Conservation (phyloP, 2,113 vertebrate genomes). For the Spea bombifrons region DNA sequence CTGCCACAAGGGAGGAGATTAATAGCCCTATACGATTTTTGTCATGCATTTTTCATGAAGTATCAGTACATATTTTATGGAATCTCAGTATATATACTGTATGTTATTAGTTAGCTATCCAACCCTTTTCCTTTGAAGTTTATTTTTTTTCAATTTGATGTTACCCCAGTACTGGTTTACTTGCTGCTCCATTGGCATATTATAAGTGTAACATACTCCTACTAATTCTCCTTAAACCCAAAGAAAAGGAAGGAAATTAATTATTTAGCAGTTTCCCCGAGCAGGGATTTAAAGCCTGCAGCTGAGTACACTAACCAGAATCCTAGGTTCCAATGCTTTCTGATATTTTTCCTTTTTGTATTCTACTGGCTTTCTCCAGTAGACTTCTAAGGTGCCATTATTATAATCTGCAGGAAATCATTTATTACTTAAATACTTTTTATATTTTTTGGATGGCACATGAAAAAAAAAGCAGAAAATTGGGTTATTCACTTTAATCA, state of each 20-base stretch:
- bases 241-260: neutral
- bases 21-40: too few species aligned
- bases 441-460: neutral
- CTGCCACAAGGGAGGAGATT: too few species aligned
- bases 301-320: slow-evolving; percentile 6
- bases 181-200: neutral
- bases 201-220: neutral
- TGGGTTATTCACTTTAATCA: neutral
- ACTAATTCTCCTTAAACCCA: neutral
- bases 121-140: too few species aligned
- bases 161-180: neutral
- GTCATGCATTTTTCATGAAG: too few species aligned
- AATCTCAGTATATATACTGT: too few species aligned
- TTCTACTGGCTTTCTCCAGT: too few species aligned
- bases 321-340: slow-evolving; percentile 1
- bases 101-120: too few species aligned
- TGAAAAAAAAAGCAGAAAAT: neutral
- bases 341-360: too few species aligned
- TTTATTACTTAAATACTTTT: too few species aligned
- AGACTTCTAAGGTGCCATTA: too few species aligned
- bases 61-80: too few species aligned
- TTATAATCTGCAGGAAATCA: too few species aligned
- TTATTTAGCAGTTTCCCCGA: neutral
- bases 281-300: neutral
- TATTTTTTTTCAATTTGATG: neutral